Percentiles rank a stretch among this genome's conserved stretches.
phyloP scores from a whole-genome alignment of 2,113 vertebrate species.

The Psilopsiagon aymara region DNA sequence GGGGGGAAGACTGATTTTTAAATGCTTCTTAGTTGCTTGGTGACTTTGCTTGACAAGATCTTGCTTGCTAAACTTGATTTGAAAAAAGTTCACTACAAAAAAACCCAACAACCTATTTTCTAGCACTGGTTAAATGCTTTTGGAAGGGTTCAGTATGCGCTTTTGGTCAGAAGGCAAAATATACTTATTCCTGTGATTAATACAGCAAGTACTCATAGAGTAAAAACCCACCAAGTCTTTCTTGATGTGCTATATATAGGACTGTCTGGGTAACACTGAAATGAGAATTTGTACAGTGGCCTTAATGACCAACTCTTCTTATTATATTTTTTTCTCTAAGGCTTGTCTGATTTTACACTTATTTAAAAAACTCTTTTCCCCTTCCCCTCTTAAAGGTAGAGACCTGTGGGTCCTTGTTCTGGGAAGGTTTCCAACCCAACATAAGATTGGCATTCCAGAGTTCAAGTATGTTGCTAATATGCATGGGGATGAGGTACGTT shows the following conservation, averaged over 20 bases:
- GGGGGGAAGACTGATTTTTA: background rate
- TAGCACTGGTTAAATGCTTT: background rate
- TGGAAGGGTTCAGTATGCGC: background rate
- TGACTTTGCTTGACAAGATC: background rate
- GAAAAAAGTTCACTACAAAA: background rate
- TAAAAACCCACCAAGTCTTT: background rate
- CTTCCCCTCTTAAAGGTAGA: constrained; percentile 82
- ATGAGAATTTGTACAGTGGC: background rate
- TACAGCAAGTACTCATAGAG: background rate
- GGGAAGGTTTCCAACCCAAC: constrained; percentile 80
- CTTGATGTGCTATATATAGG: background rate
- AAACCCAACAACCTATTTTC: background rate
- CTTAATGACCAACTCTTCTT: background rate
- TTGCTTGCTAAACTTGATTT: background rate
- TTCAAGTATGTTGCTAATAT: constrained; percentile 95
- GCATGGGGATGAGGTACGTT: constrained; percentile 93
- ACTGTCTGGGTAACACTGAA: background rate
- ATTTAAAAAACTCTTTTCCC: constrained; percentile 60
- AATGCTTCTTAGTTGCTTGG: background rate
- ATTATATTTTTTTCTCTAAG: background rate
- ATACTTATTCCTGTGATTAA: background rate
- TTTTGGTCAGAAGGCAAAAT: background rate
- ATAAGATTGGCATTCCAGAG: constrained; percentile 88
- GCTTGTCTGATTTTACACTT: constrained; percentile 30
- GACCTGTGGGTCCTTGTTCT: constrained; percentile 89